phyloP scores from a whole-genome alignment of 2,888 invertebrate genomes.

The Tineola bisselliella region DNA sequence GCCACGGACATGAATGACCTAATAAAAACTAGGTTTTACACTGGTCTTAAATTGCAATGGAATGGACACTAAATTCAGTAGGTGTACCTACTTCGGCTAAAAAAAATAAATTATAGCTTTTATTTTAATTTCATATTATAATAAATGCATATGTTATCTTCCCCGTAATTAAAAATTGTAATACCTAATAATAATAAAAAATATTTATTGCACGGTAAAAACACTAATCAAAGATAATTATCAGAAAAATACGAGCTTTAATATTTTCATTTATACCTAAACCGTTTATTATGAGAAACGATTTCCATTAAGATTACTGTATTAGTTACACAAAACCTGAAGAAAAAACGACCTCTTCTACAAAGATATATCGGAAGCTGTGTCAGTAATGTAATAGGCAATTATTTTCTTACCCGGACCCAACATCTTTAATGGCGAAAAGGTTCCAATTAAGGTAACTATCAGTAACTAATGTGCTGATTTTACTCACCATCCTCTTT shows the following conservation, averaged over 20 bases:
- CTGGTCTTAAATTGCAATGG: too few relatives aligned
- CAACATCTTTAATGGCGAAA: not conserved
- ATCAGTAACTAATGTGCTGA: not conserved
- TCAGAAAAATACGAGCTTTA: too few relatives aligned
- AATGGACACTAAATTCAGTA: too few relatives aligned
- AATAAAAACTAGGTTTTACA: not conserved
- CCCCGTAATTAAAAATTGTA: too few relatives aligned
- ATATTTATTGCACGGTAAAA: too few relatives aligned
- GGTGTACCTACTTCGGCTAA: too few relatives aligned
- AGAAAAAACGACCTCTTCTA: not conserved
- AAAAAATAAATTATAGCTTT: too few relatives aligned
- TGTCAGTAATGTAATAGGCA: not conserved
- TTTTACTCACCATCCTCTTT: not conserved
- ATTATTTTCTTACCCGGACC: not conserved
- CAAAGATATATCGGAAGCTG: not conserved
- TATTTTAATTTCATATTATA: too few relatives aligned
- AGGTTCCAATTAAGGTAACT: slow-evolving; percentile 8
- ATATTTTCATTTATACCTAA: too few relatives aligned
- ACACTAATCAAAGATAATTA: too few relatives aligned
- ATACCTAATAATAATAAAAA: too few relatives aligned
- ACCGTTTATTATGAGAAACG: not conserved
- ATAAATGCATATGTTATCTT: too few relatives aligned
- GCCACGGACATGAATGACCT: not conserved
- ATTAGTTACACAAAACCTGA: not conserved
- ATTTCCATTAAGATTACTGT: not conserved